Evolutionary conservation across 1,140 invertebrate species (phyloP).

Genomic region (Colletes latitarsis): DNA sequence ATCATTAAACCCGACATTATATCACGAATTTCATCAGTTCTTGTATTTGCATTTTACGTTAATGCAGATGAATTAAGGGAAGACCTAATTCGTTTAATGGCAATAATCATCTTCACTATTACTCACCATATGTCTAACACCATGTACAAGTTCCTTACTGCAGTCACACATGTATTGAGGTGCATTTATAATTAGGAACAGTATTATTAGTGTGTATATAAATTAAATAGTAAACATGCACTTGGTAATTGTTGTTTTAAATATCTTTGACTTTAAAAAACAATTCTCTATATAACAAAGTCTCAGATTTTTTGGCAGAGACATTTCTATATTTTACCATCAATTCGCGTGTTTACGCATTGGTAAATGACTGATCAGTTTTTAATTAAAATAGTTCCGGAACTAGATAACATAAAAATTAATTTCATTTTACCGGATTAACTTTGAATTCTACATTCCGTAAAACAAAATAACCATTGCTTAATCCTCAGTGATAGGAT

Average conservation of each 20-base stretch:
- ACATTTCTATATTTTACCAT: neutral
- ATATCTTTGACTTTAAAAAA: neutral
- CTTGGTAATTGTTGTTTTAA: neutral
- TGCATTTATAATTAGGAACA: slow-evolving; percentile 50
- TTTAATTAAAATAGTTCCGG: no score
- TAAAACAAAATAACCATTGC: slow-evolving; percentile 82
- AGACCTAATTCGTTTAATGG: slow-evolving; percentile 12
- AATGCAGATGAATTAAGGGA: neutral
- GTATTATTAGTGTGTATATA: slow-evolving; percentile 23
- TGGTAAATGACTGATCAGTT: no score
- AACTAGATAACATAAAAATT: neutral
- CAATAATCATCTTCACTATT: slow-evolving; percentile 34
- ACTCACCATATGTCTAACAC: slow-evolving; percentile 46
- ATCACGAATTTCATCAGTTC: slow-evolving; percentile 19
- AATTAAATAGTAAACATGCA: slow-evolving; percentile 9
- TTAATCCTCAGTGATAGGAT: slow-evolving; percentile 80
- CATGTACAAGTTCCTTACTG: slow-evolving; percentile 57
- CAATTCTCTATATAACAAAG: neutral
- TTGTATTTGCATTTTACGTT: slow-evolving; percentile 22
- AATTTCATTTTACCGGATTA: slow-evolving; percentile 56
- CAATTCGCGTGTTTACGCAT: neutral
- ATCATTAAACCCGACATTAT: slow-evolving; percentile 46
- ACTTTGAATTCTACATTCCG: slow-evolving; percentile 82
- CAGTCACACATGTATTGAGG: slow-evolving; percentile 62
- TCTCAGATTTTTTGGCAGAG: neutral